Conservation (phyloP, 2,797 vertebrate species). For the Gallinago stenura region DNA sequence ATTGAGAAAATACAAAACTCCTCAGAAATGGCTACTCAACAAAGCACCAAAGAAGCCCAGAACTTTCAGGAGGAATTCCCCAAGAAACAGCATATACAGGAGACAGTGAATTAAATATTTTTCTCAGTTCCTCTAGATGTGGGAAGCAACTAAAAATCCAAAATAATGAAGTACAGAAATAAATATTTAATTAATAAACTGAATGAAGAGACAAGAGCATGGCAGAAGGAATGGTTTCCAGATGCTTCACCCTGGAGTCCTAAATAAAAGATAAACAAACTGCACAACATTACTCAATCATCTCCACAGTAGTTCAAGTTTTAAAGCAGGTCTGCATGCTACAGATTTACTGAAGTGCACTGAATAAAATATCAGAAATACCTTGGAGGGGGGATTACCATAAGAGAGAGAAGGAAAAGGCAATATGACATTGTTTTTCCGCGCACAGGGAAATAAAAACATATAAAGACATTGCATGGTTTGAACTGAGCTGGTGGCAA, state of each 20-base stretch:
- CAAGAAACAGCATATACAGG: not conserved
- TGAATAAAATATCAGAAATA: not conserved
- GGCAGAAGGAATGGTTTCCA: constrained; percentile 29
- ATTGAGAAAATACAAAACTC: constrained; percentile 4
- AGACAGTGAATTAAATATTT: constrained; percentile 71
- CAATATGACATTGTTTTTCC: not conserved
- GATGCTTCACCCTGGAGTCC: not conserved
- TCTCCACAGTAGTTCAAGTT: not conserved
- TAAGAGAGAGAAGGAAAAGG: not conserved
- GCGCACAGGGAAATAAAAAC: not conserved
- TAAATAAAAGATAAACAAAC: constrained; percentile 50
- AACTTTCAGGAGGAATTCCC: constrained; percentile 41
- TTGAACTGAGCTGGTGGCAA: not conserved
- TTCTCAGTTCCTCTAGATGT: not conserved
- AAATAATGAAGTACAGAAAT: constrained; percentile 23
- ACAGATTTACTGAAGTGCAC: not conserved
- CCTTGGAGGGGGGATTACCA: not conserved
- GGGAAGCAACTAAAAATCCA: constrained; percentile 40
- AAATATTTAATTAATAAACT: constrained; percentile 71
- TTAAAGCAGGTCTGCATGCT: not conserved
- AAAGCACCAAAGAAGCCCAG: not conserved
- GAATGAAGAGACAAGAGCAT: not conserved
- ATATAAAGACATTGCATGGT: not conserved
- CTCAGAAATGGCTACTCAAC: not conserved
- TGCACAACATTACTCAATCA: not conserved